Percentiles rank a stretch among this genome's conserved stretches.
Conservation (phyloP, 2,888 invertebrate genomes). For the Philonicus albiceps region DNA sequence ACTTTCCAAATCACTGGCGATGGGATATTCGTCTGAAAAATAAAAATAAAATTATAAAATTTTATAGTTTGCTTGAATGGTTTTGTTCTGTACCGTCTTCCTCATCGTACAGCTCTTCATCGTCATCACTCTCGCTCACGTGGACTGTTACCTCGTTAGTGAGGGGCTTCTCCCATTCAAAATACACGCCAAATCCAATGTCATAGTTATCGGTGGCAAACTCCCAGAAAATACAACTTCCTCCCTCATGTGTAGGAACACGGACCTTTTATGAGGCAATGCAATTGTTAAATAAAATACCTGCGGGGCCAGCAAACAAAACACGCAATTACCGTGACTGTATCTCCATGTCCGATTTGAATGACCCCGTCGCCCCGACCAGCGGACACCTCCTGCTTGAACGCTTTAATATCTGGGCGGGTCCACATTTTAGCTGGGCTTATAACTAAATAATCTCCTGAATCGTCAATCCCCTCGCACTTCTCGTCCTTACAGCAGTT, state of each 20-base stretch:
- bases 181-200: slow-evolving; percentile 96
- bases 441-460: slow-evolving; percentile 65
- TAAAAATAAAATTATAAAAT: not conserved
- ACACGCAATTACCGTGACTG: slow-evolving; percentile 77
- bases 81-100: slow-evolving; percentile 54
- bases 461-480: slow-evolving; percentile 55
- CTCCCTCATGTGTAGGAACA: slow-evolving; percentile 95
- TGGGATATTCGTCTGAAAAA: slow-evolving; percentile 53
- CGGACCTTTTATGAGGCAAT: slow-evolving; percentile 67
- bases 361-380: slow-evolving; percentile 86
- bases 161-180: slow-evolving; percentile 94
- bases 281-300: not conserved
- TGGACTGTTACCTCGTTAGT: slow-evolving; percentile 88
- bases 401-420: slow-evolving; percentile 81
- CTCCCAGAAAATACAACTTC: slow-evolving; percentile 96
- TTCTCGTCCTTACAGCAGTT: slow-evolving; percentile 46
- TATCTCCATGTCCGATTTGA: slow-evolving; percentile 95
- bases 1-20: slow-evolving; percentile 71
- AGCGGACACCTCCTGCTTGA: slow-evolving; percentile 87
- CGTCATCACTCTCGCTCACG: slow-evolving; percentile 90
- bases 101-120: slow-evolving; percentile 69
- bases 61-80: not conserved
- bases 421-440: slow-evolving; percentile 96
- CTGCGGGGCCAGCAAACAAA: not conserved
- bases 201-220: slow-evolving; percentile 99